Conservation (phyloP, 2,797 vertebrate species). For the Cirrhinus molitorella region DNA sequence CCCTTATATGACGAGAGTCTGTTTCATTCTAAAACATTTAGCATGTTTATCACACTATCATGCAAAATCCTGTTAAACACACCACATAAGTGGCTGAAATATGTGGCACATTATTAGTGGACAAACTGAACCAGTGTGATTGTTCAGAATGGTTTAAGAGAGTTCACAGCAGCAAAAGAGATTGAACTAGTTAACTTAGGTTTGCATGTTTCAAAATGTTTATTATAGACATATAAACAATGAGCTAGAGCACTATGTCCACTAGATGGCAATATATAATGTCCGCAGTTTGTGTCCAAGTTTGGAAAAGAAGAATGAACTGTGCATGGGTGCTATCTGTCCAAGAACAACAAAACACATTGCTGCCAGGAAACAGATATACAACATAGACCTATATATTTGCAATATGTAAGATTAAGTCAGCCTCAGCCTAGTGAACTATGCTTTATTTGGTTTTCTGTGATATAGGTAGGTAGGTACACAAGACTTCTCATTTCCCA, state of each 20-base stretch:
- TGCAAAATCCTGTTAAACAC: neutral
- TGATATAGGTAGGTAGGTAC: neutral
- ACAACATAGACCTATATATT: neutral
- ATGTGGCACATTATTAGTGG: neutral
- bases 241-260: neutral
- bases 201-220: neutral
- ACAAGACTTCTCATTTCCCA: neutral
- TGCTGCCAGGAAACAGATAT: neutral
- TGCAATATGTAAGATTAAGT: neutral
- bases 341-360: neutral
- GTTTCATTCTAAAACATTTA: too few relatives aligned
- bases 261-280: slow-evolving; percentile 30
- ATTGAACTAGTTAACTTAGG: neutral
- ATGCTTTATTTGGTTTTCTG: neutral
- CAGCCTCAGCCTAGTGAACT: neutral
- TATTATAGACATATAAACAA: neutral
- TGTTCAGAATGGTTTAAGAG: neutral
- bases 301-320: slow-evolving; percentile 16
- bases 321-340: neutral
- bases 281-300: neutral
- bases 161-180: neutral
- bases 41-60: too few relatives aligned
- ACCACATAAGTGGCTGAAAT: too few relatives aligned
- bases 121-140: neutral
- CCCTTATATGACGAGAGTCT: too few relatives aligned